Conservation (phyloP, 2,797 vertebrate species). For the Rhynchonycteris naso region DNA sequence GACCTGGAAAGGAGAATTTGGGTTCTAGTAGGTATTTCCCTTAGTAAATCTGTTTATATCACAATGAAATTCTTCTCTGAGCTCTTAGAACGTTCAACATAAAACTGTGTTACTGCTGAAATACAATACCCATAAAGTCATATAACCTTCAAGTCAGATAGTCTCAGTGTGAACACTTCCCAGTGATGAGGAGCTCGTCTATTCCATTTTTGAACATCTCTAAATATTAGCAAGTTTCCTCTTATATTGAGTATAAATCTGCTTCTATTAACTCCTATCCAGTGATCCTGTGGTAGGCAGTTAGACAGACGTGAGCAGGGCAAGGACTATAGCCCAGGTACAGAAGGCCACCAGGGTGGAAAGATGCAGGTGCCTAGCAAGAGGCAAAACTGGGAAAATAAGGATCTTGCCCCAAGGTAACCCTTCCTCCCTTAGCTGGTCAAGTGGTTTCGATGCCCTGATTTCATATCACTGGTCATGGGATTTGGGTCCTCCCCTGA, state of each 20-base stretch:
- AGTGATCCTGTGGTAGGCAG: conserved; percentile 73
- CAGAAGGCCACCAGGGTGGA: not conserved
- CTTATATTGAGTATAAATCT: conserved; percentile 71
- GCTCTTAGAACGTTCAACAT: conserved; percentile 49
- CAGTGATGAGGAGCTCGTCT: not conserved
- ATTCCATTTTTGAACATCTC: conserved; percentile 59
- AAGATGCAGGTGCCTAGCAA: too few species aligned
- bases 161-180: conserved; percentile 28
- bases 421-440: too few species aligned
- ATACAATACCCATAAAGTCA: conserved; percentile 58
- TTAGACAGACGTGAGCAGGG: too few species aligned
- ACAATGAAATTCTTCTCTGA: conserved; percentile 62
- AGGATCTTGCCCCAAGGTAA: too few species aligned
- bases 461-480: too few species aligned
- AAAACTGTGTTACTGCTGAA: conserved; percentile 64
- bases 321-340: too few species aligned
- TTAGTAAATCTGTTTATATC: not conserved
- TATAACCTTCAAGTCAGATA: conserved; percentile 40
- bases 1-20: not conserved
- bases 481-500: too few species aligned
- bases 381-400: too few species aligned
- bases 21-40: not conserved
- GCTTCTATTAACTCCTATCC: conserved; percentile 77
- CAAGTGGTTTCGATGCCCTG: too few species aligned
- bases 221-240: conserved; percentile 65